Evolutionary conservation across 1,140 invertebrate species (phyloP).

Genomic region (Sitophilus oryzae): DNA sequence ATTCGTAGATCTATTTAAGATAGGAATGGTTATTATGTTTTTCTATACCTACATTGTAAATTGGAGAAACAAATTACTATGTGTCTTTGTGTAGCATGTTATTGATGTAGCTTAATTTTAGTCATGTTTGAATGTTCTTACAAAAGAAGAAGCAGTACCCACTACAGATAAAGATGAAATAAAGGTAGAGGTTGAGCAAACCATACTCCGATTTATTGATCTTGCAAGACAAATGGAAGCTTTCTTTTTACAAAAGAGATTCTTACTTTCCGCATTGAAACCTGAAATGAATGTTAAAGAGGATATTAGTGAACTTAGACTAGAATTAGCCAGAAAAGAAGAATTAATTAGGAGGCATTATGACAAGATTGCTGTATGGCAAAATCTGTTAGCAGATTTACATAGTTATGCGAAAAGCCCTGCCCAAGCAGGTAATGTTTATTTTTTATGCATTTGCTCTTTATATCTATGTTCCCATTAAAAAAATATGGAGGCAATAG

Average conservation of each 20-base stretch:
- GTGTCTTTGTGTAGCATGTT: no score
- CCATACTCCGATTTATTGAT: slow-evolving; percentile 78
- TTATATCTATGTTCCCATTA: no score
- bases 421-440: slow-evolving; percentile 44
- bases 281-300: slow-evolving; percentile 89
- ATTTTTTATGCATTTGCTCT: no score
- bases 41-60: no score
- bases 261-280: slow-evolving; percentile 82
- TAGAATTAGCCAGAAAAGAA: slow-evolving; percentile 81
- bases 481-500: no score
- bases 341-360: slow-evolving; percentile 82
- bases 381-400: slow-evolving; percentile 73
- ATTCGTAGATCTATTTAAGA: no score
- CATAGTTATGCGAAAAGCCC: slow-evolving; percentile 51
- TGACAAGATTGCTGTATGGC: slow-evolving; percentile 86
- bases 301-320: slow-evolving; percentile 77
- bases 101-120: slow-evolving; percentile 44
- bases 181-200: slow-evolving; percentile 78
- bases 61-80: no score
- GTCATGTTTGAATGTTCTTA: slow-evolving; percentile 78
- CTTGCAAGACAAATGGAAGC: slow-evolving; percentile 87
- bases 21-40: no score
- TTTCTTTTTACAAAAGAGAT: slow-evolving; percentile 88
- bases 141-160: slow-evolving; percentile 73
- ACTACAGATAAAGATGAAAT: slow-evolving; percentile 78